These are phyloP conservation scores for Eumacrocentrus americanus DNA, from an alignment of 2,888 invertebrate species.

Conservation along the genomic window DNA sequence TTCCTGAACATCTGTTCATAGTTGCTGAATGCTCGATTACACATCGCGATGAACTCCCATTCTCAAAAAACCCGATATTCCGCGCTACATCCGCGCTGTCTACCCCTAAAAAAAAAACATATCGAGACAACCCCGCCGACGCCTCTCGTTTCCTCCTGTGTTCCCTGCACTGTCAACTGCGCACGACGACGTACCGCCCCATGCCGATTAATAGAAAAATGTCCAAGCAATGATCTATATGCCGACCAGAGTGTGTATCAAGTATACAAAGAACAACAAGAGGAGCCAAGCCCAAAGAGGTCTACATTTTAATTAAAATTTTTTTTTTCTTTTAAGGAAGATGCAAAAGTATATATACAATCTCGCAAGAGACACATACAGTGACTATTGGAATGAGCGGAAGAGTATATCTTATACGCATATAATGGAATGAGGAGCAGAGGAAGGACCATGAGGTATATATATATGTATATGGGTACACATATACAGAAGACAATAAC, in stretches of 20 bases:
- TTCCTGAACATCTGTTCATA: no score
- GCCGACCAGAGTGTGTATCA: constrained; percentile 3
- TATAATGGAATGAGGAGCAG: background rate
- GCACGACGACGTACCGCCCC: constrained; percentile 30
- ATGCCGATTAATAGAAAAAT: constrained; percentile 16
- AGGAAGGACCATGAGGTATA: constrained; percentile 1
- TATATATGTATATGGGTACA: background rate
- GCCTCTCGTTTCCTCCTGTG: constrained; percentile 8
- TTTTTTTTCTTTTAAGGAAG: background rate
- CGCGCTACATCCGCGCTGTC: background rate
- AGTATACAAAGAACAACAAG: constrained; percentile 3
- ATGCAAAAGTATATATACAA: background rate
- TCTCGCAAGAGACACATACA: background rate
- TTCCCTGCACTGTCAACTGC: constrained; percentile 18
- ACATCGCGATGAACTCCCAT: constrained; percentile 7
- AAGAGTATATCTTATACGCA: background rate
- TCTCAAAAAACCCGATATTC: background rate
- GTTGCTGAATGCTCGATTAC: constrained; percentile 4
- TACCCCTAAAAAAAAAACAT: background rate
- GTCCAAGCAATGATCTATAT: background rate
- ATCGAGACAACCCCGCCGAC: constrained; percentile 16
- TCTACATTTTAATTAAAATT: background rate
- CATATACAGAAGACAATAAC: background rate
- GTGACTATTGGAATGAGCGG: background rate
- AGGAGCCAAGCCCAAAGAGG: constrained; percentile 2